A percentile compares a stretch with the other conserved stretches of the same genome.
Conservation (phyloP, 2,797 vertebrate genomes). For the Alcedo atthis region DNA sequence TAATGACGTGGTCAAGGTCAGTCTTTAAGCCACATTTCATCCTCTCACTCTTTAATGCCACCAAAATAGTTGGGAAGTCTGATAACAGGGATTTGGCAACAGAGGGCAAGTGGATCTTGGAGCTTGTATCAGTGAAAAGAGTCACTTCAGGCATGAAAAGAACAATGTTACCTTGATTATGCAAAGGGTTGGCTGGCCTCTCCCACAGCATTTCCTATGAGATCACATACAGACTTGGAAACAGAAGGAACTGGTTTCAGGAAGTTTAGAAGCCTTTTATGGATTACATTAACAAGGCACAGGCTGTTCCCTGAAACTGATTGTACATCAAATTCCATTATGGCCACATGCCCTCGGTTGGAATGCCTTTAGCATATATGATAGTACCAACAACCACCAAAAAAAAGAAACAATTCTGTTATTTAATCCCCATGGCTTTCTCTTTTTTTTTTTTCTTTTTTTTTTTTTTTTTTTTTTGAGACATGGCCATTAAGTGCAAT, state of each 20-base stretch:
- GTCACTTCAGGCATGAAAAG: neutral
- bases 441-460: neutral
- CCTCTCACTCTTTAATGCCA: neutral
- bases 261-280: conserved; percentile 50
- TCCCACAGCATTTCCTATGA: conserved; percentile 64
- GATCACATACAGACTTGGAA: conserved; percentile 49
- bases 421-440: neutral
- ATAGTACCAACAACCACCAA: conserved; percentile 1
- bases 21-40: neutral
- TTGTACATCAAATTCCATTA: conserved; percentile 50
- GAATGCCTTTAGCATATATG: neutral
- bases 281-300: conserved; percentile 40
- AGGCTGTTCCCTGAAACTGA: conserved; percentile 52
- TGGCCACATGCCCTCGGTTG: neutral
- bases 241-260: conserved; percentile 29
- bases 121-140: neutral
- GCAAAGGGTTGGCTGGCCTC: neutral
- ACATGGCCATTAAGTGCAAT: neutral
- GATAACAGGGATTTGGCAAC: neutral
- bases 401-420: neutral
- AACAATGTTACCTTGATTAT: conserved; percentile 49
- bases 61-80: neutral
- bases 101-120: neutral
- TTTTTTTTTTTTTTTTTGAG: neutral
- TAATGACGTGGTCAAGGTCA: neutral